Evolutionary conservation across 2,888 invertebrate species (phyloP), one percentile per base, ranked within the genome.

Genomic region (Vannuccia rotundouncinata): DNA sequence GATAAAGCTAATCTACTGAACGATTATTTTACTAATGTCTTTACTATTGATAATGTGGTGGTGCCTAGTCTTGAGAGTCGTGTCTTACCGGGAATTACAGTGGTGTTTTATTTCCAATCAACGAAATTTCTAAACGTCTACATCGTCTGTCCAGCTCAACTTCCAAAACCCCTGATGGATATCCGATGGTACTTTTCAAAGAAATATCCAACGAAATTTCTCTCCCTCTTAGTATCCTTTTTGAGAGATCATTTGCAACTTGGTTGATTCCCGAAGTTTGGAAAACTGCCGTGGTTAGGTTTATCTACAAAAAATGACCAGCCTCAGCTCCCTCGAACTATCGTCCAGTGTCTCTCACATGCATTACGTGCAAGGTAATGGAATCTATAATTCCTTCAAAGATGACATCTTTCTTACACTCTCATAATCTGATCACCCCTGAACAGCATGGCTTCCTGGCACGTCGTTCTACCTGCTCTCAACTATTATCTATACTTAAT

Each of bases 1-100:
- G 75, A 31, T 31, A 75, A 75, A 31, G 75, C 75, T 28, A 31
- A 75, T 29, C 75, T 75, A 75, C 31, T 75, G 29, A 75, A 66
- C 66, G 66, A 66, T 66, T 66, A 66, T 66, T 66, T 66, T 66
- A 27, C 66, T 66, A 66, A 17, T 66, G 66, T 66, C 66, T 66
- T 66, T 66, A 66, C 66, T 66, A 66, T 66, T 66, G 66, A 66
- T 66, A 66, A 66, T 66, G 66, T 22, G 10, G 66, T 66, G 13
- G 66, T 66, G 66, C 66, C 66, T 66, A 66, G 10, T 66, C 25
- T 66, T 66, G 66, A 66, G 13, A 66, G 66, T 66, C 66, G 66
- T 66, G 66, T 66, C 45, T 66, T 66, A 66, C 66, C 66, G 10
- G 66, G 25, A 5, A 66, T 66, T 66, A 66, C 66, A 66, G 66